Evolutionary conservation across 2,888 invertebrate species (phyloP), one percentile per base, ranked within the genome.

Genomic region (Lepeophtheirus nordmannii): DNA sequence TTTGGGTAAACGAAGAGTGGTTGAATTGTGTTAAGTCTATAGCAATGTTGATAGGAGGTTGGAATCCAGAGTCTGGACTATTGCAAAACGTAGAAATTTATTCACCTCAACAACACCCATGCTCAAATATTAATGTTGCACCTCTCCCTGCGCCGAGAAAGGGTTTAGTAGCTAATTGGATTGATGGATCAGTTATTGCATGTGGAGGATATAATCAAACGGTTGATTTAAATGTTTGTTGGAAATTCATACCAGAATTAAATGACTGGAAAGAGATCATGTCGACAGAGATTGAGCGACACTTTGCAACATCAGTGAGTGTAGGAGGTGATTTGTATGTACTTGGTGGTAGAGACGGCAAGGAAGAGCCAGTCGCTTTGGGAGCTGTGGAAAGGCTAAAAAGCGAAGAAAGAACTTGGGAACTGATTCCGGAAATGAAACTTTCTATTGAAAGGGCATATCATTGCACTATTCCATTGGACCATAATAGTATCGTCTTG

Each of bases 41-140:
- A 17, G 23, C 62, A 10, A 20, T 62, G n/a, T 40, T 62, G 2
- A 62, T 62, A 10, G 62, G 62, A 11, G 62, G 62, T 41, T 62
- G 39, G 17, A 62, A 62, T 41, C 38, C 62, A n/a, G 40, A 62
- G 11, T 14, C 38, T 57, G 57, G 57, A 10, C 11, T 30, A 57
- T n/a, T 57, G 2, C 1, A 30, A 23, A 30, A 57, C n/a, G 57
- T 57, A 20, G 57, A 57, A n/a, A 30, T 57, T 20, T 57, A 23
- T n/a, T 20, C n/a, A 10, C 20, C 20, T 57, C 30, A 20, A 10
- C 30, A 20, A 1, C 20, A 30, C n/a, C 22, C 20, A 11, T 57
- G 57, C n/a, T 11, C n/a, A 12, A 57, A 10, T 30, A 20, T 12
- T 11, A 57, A 57, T 23, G 20, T 57, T 23, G 57, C 57, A n/a